Conservation (phyloP, 1,140 invertebrate species). For the Lucilia cuprina region DNA sequence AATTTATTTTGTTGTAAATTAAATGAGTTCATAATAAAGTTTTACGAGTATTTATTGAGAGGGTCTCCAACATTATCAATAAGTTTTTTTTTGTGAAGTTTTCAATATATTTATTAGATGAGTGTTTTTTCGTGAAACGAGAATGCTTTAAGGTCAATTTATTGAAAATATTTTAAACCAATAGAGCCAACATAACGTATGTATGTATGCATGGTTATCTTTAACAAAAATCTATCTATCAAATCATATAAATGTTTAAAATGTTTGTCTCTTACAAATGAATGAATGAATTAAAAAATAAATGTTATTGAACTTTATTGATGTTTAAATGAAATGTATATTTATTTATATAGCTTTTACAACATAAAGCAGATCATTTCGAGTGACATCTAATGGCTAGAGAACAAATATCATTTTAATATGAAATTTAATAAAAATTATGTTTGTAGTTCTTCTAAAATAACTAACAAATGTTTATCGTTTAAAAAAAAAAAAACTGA, state of each 20-base stretch:
- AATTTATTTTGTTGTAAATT: neutral
- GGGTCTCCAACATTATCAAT: neutral
- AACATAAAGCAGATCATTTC: conserved; percentile 6
- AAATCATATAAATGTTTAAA: neutral
- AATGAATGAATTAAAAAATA: neutral
- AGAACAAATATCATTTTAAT: neutral
- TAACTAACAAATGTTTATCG: neutral
- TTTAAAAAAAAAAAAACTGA: no score
- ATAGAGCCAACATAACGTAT: neutral
- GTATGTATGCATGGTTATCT: neutral
- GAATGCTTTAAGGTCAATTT: conserved; percentile 9
- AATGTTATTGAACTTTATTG: conserved; percentile 8
- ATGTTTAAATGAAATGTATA: neutral
- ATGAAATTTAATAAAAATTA: neutral
- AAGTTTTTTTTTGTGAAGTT: neutral
- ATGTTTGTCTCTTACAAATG: neutral
- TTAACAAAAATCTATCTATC: neutral
- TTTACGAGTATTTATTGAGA: neutral
- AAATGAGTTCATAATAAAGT: neutral
- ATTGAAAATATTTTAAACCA: neutral
- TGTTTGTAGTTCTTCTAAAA: neutral
- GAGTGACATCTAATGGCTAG: neutral
- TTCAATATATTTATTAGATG: neutral
- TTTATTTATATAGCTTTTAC: neutral
- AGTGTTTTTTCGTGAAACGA: neutral